Evolutionary conservation across 1,140 invertebrate species (phyloP), one percentile per base, ranked within the genome.

Genomic region (Drosophila parvula): DNA sequence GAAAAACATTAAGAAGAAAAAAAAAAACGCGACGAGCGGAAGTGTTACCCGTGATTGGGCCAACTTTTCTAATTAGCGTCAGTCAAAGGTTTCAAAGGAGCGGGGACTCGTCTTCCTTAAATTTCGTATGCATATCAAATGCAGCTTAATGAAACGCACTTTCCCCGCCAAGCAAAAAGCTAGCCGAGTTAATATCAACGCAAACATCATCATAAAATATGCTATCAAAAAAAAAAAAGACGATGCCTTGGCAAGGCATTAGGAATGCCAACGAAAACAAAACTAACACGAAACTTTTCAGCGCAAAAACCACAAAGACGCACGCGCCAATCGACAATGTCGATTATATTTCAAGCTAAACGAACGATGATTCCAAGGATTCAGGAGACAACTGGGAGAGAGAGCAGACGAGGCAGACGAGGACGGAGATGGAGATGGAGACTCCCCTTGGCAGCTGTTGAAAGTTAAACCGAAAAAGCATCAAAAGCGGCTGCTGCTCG

Each of bases 51-150:
- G 44, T 45, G 67, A 73, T 64, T 64, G 73, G 38, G 62, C 45
- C 36, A 88, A 88, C 84, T 89, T 88, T 84, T 89, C 67, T 83
- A 88, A 88, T 88, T 89, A 88, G 74, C 64, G 60, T 79, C 73
- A 79, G 61, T 51, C 56, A 50, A 56, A 61, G 65, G 44, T 48
- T 41, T 60, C 63, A 45, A n/a, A n/a, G n/a, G n/a, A n/a, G n/a
- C 41, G 30, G 27, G 27, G 50, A 55, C 50, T 59, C 45, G 18
- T 53, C 16, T 28, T 30, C 59, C 38, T 22, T 36, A 38, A 45
- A 28, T 56, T 50, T 51, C 76, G 64, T 69, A 85, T 78, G 68
- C 81, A 81, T 85, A 84, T 75, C 53, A 74, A 75, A 74, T 63
- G 65, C 45, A 63, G 44, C 61, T 44, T 81, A 81, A 77, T 67